Base-by-base conservation (phyloP, 2,113 vertebrate genomes). In the Leptocoma aspasia region DNA sequence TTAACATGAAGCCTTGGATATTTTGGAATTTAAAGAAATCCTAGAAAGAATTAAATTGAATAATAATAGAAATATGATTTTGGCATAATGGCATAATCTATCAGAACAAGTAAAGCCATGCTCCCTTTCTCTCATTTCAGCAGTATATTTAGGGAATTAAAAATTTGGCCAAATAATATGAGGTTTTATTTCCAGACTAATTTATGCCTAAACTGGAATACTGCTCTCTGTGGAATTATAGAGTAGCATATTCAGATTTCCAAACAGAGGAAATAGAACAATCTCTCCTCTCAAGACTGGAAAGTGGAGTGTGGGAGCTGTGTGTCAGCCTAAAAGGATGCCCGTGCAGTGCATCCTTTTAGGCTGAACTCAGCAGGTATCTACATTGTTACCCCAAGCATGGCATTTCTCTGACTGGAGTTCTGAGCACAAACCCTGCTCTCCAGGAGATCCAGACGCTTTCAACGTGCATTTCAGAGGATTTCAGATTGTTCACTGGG, bases 321-420 rank as follows among this genome's bases (percentile, higher is more conserved):
- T 47, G 6, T 8, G 3, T 59, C 50, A n/a, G n/a, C n/a, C n/a
- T n/a, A n/a, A n/a, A n/a, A n/a, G n/a, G n/a, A n/a, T n/a, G n/a
- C 31, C 24, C 2, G 1, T 26, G 35, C 45, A 1, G 1, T 7
- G 17, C 14, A 11, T 33, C 44, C 47, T 26, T 2, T 0, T 13
- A 31, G 44, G 59, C 54, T 64, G 72, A 68, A 20, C 59, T 24
- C 13, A 47, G 18, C 31, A 8, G 33, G 12, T 44, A 10, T 10
- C 50, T 61, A 7, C 10, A 23, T 8, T 44, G 39, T 45, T 53
- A 54, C 27, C 13, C 75, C 45, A 19, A 75, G 50, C 11, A 5
- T 1, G 19, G 44, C 17, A 27, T 28, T 82, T 75, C 61, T 82
- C 31, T 37, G 30, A 7, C 45, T 31, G 50, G 15, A 13, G 13